These are phyloP conservation scores for Melanerpes formicivorus DNA, from an alignment of 2,113 vertebrate species.

Conservation along the genomic window DNA sequence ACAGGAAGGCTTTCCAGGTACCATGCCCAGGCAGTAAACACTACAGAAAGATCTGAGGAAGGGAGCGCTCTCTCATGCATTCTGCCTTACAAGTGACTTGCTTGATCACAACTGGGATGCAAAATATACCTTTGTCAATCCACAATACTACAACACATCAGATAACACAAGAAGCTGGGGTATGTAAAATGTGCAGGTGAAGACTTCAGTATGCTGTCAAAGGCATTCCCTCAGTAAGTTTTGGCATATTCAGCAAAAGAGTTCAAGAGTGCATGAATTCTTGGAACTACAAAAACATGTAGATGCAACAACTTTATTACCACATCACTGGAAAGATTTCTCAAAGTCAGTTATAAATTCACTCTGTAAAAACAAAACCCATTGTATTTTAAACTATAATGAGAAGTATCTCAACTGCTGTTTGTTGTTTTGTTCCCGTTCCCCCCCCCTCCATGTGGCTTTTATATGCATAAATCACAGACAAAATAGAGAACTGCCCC, in stretches of 20 bases:
- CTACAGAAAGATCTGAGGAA: not conserved
- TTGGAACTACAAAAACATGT: not conserved
- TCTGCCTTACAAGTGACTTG: not conserved
- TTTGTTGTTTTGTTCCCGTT: too few species aligned
- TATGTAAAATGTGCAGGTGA: not conserved
- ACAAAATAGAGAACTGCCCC: not conserved
- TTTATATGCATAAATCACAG: not conserved
- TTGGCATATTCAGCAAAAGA: not conserved
- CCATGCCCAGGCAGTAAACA: not conserved
- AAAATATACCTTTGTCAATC: not conserved
- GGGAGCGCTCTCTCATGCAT: not conserved
- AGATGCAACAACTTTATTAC: not conserved
- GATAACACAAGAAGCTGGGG: not conserved
- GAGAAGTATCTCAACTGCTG: not conserved
- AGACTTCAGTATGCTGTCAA: not conserved
- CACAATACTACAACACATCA: not conserved
- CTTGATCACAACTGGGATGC: not conserved
- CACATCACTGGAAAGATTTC: not conserved
- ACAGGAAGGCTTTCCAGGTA: slow-evolving; percentile 17
- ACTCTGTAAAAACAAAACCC: not conserved
- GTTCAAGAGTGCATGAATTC: not conserved
- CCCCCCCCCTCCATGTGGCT: not conserved
- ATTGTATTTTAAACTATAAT: not conserved
- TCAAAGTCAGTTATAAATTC: not conserved
- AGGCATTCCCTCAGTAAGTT: not conserved